Evolutionary conservation across 2,113 vertebrate species (phyloP).

Genomic region (Leiothrix lutea): DNA sequence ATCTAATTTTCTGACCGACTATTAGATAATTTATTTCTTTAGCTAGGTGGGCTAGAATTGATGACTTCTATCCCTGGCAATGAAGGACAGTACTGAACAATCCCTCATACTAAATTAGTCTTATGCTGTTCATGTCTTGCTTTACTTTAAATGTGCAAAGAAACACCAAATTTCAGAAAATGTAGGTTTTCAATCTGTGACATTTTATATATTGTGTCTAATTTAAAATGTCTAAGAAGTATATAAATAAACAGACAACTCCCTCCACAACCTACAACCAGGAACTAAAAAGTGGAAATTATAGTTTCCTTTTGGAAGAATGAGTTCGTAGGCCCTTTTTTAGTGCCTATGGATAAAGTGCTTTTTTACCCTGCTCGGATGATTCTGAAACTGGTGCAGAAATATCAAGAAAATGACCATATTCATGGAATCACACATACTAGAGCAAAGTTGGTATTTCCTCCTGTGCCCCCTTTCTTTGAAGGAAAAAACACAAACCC

Average conservation of each 20-base stretch:
- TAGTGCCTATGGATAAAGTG: not conserved
- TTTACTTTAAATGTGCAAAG: not conserved
- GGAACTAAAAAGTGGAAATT: not conserved
- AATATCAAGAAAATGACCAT: not conserved
- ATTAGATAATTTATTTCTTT: not conserved
- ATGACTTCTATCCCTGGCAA: not conserved
- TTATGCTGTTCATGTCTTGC: not conserved
- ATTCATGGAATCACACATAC: not conserved
- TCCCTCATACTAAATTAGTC: not conserved
- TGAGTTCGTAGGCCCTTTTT: not conserved
- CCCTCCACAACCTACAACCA: not conserved
- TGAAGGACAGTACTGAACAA: not conserved
- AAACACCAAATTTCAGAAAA: not conserved
- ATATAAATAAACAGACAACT: too few relatives aligned
- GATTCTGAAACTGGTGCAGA: not conserved
- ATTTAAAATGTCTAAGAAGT: not conserved
- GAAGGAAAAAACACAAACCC: not conserved
- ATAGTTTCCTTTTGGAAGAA: not conserved
- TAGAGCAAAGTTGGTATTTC: not conserved
- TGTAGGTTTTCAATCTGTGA: not conserved
- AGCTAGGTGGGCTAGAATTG: not conserved
- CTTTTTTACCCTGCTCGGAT: not conserved
- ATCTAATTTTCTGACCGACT: not conserved
- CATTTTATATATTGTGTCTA: not conserved
- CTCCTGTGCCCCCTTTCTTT: accelerated